Conservation (phyloP, 2,797 vertebrate species). For the Geotrypetes seraphini region DNA sequence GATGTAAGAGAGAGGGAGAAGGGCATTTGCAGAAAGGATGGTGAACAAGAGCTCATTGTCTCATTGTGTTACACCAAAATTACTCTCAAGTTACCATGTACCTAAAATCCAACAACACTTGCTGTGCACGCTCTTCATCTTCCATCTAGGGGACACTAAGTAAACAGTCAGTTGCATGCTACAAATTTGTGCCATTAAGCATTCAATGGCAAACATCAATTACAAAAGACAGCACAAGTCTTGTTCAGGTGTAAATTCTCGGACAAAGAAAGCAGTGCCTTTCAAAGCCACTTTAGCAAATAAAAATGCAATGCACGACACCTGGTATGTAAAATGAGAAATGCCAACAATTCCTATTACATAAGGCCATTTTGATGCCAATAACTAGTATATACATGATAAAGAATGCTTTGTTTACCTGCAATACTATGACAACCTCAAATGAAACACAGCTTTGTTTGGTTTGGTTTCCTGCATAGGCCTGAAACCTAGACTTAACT, state of each 20-base stretch:
- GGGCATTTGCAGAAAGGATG: too few species aligned
- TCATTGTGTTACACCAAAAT: conserved; percentile 9
- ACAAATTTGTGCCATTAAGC: conserved; percentile 4
- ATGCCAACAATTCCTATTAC: conserved; percentile 3
- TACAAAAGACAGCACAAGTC: conserved; percentile 15
- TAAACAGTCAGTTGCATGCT: conserved; percentile 18
- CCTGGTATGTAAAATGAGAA: too few species aligned
- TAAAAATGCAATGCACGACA: too few species aligned
- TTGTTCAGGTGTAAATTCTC: neutral
- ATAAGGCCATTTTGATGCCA: conserved; percentile 7
- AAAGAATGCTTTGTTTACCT: neutral
- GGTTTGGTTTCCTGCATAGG: neutral
- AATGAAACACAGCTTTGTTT: conserved; percentile 6
- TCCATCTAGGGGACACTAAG: conserved; percentile 6
- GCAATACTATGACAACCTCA: accelerated
- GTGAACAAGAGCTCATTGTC: conserved; percentile 5
- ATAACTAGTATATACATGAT: neutral
- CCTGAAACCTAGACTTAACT: accelerated
- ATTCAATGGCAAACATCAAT: conserved; percentile 9
- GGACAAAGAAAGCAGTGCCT: too few species aligned
- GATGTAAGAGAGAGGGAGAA: too few species aligned
- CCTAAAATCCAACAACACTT: conserved; percentile 3
- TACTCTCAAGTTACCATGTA: conserved; percentile 2
- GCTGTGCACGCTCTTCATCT: too few species aligned
- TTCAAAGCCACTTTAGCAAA: too few species aligned